A percentile compares a stretch with the other conserved stretches of the same genome.
These are phyloP conservation scores for Helicoverpa zea DNA, from an alignment of 1,140 invertebrate species.

Conservation along the genomic window DNA sequence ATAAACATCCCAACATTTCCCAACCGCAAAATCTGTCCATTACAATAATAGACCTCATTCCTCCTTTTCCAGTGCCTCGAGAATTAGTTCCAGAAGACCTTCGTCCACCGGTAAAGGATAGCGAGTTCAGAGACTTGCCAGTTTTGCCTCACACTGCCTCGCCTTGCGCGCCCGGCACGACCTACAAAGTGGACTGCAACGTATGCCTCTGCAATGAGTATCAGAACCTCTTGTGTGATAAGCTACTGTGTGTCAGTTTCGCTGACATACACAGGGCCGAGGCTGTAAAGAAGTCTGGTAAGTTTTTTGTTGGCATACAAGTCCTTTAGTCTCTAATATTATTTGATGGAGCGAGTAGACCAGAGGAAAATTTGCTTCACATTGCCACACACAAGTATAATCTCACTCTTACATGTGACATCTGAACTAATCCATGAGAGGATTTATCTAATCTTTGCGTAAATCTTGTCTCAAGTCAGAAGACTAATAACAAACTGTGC, in stretches of 20 bases:
- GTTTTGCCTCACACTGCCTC: constrained; percentile 42
- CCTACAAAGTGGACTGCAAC: constrained; percentile 66
- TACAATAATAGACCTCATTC: too few relatives aligned
- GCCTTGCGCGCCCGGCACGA: constrained; percentile 60
- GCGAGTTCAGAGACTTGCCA: constrained; percentile 49
- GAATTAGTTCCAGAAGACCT: constrained; percentile 38
- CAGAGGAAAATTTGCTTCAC: too few relatives aligned
- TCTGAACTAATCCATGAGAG: too few relatives aligned
- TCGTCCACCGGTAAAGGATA: constrained; percentile 13
- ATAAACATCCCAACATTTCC: too few relatives aligned
- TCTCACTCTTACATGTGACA: too few relatives aligned
- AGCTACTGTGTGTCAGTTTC: constrained; percentile 58
- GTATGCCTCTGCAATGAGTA: constrained; percentile 70
- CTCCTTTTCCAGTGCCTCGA: not conserved
- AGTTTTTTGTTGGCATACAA: not conserved
- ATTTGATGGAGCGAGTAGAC: too few relatives aligned
- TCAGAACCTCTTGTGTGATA: constrained; percentile 65
- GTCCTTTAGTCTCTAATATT: too few relatives aligned
- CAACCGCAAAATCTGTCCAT: not conserved
- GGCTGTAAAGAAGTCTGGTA: constrained; percentile 59
- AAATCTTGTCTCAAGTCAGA: too few relatives aligned
- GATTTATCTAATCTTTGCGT: too few relatives aligned
- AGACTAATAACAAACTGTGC: too few relatives aligned
- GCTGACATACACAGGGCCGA: constrained; percentile 53
- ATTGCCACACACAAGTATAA: too few relatives aligned